These are phyloP conservation scores for Bolinopsis microptera DNA, from an alignment of 37 sponge, comb jelly and placozoan genomes.

Conservation along the genomic window DNA sequence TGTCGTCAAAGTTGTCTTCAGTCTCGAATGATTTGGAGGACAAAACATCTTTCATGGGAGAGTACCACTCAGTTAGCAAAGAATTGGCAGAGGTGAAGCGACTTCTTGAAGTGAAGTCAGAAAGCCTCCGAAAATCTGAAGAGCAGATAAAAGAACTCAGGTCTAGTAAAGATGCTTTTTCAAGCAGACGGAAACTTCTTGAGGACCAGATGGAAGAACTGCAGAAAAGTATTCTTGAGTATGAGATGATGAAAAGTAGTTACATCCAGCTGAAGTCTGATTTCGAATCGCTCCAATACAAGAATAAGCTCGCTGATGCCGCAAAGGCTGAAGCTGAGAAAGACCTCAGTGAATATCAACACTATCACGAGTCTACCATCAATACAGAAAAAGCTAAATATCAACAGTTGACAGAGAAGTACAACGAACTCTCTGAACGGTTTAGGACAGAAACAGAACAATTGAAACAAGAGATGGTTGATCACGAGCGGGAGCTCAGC, in stretches of 20 bases:
- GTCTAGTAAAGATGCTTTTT: neutral
- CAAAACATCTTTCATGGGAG: neutral
- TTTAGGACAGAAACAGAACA: neutral
- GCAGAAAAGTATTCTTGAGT: constrained; percentile 3
- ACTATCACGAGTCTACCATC: neutral
- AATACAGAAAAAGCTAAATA: neutral
- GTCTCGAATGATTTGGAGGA: neutral
- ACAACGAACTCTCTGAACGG: neutral
- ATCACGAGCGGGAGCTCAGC: neutral
- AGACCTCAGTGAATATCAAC: neutral
- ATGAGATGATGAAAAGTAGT: constrained; percentile 36
- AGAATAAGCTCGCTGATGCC: neutral
- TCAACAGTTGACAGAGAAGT: neutral
- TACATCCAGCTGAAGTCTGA: constrained; percentile 13
- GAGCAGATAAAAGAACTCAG: neutral
- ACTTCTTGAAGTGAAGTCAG: neutral
- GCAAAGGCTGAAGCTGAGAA: neutral
- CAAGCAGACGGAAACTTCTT: neutral
- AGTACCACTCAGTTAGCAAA: neutral
- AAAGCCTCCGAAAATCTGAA: neutral
- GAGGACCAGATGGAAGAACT: constrained; percentile 7
- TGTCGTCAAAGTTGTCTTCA: neutral
- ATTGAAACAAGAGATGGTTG: neutral
- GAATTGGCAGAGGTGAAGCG: neutral
- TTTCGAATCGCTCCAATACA: neutral